These are phyloP conservation scores for Drosophila lacicola DNA, from an alignment of 2,888 invertebrate species.

Conservation along the genomic window DNA sequence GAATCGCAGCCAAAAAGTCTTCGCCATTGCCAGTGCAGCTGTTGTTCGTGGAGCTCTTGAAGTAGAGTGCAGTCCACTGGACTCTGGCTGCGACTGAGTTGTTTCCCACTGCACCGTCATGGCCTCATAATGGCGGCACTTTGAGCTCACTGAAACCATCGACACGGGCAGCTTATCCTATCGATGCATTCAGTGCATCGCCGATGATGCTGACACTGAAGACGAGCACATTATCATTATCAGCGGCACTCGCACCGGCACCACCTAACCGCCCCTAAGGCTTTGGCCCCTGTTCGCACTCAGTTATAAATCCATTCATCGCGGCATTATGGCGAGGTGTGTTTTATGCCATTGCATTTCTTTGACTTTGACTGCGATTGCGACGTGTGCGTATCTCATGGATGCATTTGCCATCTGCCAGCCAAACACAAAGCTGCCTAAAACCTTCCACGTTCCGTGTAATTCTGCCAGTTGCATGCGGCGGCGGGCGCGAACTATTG, in stretches of 20 bases:
- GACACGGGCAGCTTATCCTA: slow-evolving; percentile 64
- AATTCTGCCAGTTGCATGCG: slow-evolving; percentile 49
- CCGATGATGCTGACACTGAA: slow-evolving; percentile 44
- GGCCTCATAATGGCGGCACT: slow-evolving; percentile 74
- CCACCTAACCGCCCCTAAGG: slow-evolving; percentile 27
- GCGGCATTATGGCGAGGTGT: slow-evolving; percentile 47
- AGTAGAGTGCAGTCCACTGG: slow-evolving; percentile 36
- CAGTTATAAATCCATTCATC: slow-evolving; percentile 69
- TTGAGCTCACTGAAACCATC: slow-evolving; percentile 65
- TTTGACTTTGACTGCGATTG: slow-evolving; percentile 4
- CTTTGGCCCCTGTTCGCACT: slow-evolving; percentile 63
- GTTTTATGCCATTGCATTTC: slow-evolving; percentile 46
- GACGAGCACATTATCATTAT: slow-evolving; percentile 76
- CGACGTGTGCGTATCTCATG: slow-evolving; percentile 52
- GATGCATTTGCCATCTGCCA: slow-evolving; percentile 45
- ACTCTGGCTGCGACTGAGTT: slow-evolving; percentile 33
- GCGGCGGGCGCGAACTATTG: slow-evolving; percentile 27
- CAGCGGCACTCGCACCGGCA: slow-evolving; percentile 40
- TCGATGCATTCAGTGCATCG: slow-evolving; percentile 60
- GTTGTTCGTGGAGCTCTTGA: slow-evolving; percentile 36
- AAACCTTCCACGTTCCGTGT: slow-evolving; percentile 32
- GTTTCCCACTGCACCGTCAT: slow-evolving; percentile 32
- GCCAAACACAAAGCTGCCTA: slow-evolving; percentile 21
- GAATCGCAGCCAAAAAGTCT: slow-evolving; percentile 83
- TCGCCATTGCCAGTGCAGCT: slow-evolving; percentile 68